phyloP scores from a whole-genome alignment of 2,113 vertebrate species.

The Danionella cerebrum region DNA sequence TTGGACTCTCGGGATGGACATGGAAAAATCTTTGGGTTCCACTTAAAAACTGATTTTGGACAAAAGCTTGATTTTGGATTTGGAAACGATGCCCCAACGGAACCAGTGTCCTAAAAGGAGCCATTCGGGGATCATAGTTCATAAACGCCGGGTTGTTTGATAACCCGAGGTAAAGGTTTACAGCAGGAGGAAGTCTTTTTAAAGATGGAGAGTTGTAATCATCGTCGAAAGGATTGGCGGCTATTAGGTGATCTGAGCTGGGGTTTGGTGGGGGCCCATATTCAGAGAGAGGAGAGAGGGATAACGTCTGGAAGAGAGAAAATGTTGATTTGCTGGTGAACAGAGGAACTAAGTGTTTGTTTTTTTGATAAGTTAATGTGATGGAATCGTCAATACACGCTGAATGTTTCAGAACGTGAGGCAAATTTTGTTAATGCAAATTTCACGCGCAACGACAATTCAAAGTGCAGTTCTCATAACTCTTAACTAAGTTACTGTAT shows the following conservation, averaged over 20 bases:
- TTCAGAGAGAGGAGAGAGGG: constrained; percentile 71
- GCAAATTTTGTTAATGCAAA: no score
- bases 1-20: constrained; percentile 59
- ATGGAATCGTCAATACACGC: no score
- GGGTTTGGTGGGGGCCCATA: constrained; percentile 78
- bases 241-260: constrained; percentile 78
- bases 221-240: constrained; percentile 82
- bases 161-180: constrained; percentile 60
- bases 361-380: no score
- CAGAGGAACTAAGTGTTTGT: no score
- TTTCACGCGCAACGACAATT: no score
- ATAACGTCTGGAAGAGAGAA: constrained; percentile 59
- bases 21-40: constrained; percentile 66
- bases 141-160: constrained; percentile 65
- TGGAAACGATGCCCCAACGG: constrained; percentile 64
- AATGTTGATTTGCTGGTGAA: background rate
- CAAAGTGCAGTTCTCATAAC: no score
- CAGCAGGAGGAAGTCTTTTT: constrained; percentile 62
- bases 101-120: constrained; percentile 64
- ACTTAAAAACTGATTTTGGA: constrained; percentile 66
- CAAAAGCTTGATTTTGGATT: constrained; percentile 68
- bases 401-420: no score
- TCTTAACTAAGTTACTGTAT: no score
- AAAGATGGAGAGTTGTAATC: constrained; percentile 67
- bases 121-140: constrained; percentile 70